These are phyloP conservation scores for Metopia argyrocephala DNA, from an alignment of 2,888 invertebrate genomes.

Conservation along the genomic window DNA sequence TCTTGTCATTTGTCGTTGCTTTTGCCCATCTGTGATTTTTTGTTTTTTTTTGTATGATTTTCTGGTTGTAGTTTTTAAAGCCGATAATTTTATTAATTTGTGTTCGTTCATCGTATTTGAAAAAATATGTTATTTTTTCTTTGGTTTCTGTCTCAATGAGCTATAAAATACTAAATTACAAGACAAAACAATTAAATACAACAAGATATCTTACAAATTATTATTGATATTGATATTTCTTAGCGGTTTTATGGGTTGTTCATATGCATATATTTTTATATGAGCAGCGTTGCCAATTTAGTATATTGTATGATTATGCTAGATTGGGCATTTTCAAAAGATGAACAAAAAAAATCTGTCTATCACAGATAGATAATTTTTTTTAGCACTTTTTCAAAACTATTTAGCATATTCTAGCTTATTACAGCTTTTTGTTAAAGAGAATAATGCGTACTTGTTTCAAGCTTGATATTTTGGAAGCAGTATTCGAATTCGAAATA, in stretches of 20 bases:
- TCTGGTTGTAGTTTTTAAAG: conserved; percentile 49
- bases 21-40: not conserved
- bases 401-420: too few species aligned
- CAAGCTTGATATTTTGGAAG: too few species aligned
- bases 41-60: conserved; percentile 32
- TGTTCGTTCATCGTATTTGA: conserved; percentile 48
- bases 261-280: too few species aligned
- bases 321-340: too few species aligned
- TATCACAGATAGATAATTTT: too few species aligned
- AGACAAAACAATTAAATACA: conserved; percentile 64
- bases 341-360: too few species aligned
- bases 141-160: conserved; percentile 29
- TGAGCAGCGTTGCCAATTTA: too few species aligned
- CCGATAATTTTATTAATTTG: conserved; percentile 56
- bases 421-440: too few species aligned
- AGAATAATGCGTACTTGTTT: too few species aligned
- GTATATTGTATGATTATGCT: too few species aligned
- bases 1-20: conserved; percentile 43
- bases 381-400: too few species aligned
- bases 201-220: conserved; percentile 62
- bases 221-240: conserved; percentile 48
- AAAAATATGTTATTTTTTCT: conserved; percentile 30
- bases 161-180: conserved; percentile 64
- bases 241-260: conserved; percentile 16
- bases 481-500: too few species aligned